Conservation (phyloP, 35 echinoderm and acorn worm genomes). For the Patiria miniata region DNA sequence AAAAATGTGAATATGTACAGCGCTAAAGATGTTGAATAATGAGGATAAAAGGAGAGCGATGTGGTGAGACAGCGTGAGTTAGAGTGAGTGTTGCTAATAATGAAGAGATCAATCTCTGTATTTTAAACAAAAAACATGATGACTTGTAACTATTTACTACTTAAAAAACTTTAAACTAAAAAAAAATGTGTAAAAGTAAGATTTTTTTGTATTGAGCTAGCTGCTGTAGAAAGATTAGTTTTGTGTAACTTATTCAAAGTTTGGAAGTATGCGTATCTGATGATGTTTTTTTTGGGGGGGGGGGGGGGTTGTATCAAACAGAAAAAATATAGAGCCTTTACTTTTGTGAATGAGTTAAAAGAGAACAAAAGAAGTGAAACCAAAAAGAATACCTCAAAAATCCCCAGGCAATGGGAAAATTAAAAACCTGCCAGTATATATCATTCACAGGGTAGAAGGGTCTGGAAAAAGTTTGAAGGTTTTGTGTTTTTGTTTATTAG, state of each 20-base stretch:
- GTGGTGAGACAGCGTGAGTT: background rate
- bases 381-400: background rate
- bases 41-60: background rate
- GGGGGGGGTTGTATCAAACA: background rate
- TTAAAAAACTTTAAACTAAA: background rate
- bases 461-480: too few relatives aligned
- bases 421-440: background rate
- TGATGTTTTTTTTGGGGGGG: background rate
- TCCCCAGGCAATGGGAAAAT: background rate
- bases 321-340: background rate
- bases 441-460: conserved; percentile 13
- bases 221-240: conserved; percentile 13
- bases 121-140: background rate
- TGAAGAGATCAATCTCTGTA: background rate
- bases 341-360: background rate
- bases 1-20: conserved; percentile 28
- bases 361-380: too few relatives aligned
- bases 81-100: background rate
- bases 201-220: conserved; percentile 3
- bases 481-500: too few relatives aligned
- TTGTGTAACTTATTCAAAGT: conserved; percentile 32
- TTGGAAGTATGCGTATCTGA: too few relatives aligned
- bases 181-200: conserved; percentile 23
- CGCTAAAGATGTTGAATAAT: background rate
- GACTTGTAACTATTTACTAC: conserved; percentile 31